Conservation (phyloP, 2,113 vertebrate genomes). For the Deroptyus accipitrinus region DNA sequence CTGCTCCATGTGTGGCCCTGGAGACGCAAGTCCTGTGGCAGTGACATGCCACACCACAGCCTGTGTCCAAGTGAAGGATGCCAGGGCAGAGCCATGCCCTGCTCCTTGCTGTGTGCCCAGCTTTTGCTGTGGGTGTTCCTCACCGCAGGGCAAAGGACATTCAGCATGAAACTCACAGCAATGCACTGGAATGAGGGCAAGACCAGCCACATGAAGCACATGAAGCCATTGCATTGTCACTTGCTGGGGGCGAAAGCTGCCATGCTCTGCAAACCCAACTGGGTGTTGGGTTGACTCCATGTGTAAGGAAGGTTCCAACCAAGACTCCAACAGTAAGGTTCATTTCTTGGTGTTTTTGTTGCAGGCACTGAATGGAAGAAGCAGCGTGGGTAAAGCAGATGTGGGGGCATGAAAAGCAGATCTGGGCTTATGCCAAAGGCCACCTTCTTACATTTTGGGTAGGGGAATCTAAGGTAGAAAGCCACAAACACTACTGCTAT, state of each 20-base stretch:
- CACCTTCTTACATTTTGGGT: neutral
- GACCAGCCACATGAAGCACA: neutral
- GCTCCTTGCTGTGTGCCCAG: neutral
- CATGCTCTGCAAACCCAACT: neutral
- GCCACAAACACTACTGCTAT: neutral
- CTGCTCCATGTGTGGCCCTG: neutral
- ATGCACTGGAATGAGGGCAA: accelerated
- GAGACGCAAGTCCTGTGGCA: neutral
- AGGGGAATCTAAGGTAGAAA: neutral
- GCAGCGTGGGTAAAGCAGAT: neutral
- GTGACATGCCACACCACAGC: accelerated
- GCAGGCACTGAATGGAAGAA: neutral
- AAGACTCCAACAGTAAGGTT: neutral
- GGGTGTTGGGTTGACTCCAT: neutral
- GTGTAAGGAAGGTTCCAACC: neutral
- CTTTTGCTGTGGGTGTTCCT: neutral
- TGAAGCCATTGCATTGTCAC: accelerated
- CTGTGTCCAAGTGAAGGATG: accelerated
- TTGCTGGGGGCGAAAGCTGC: neutral
- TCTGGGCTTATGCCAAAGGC: neutral
- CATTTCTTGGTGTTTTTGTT: neutral
- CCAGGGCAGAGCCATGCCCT: neutral
- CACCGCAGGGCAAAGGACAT: accelerated
- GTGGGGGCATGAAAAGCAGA: neutral
- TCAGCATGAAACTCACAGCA: neutral